phyloP scores from a whole-genome alignment of 2,113 vertebrate genomes.

The Silurus glanis region DNA sequence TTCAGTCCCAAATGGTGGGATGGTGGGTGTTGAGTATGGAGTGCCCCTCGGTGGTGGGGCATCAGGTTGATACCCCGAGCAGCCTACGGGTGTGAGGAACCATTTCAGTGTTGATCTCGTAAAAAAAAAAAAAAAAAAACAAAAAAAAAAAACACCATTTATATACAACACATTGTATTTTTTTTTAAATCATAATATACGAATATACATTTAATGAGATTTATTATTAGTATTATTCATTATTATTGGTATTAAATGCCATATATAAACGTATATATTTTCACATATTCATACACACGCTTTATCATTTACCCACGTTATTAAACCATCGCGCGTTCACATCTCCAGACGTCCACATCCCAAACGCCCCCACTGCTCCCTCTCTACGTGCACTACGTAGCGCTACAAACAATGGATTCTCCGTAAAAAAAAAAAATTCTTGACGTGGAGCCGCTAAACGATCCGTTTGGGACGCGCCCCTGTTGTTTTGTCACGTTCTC shows the following conservation, averaged over 20 bases:
- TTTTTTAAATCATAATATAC: too few relatives aligned
- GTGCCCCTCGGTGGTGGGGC: conserved; percentile 1
- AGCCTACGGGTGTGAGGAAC: background rate
- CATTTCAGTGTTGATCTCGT: conserved; percentile 7
- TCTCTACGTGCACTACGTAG: background rate
- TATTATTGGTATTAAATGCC: too few relatives aligned
- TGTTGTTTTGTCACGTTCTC: conserved; percentile 12
- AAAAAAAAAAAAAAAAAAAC: too few relatives aligned
- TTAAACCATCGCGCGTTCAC: background rate
- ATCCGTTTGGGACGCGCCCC: background rate
- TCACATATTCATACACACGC: too few relatives aligned
- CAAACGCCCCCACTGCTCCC: background rate
- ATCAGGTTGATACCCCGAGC: conserved; percentile 16
- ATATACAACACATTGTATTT: too few relatives aligned
- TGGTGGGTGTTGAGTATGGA: background rate
- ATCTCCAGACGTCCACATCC: background rate
- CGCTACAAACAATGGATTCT: background rate
- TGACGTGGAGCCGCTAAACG: background rate
- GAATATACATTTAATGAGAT: too few relatives aligned
- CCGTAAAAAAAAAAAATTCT: background rate
- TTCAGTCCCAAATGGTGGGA: background rate
- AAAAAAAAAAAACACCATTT: background rate
- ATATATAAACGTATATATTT: too few relatives aligned
- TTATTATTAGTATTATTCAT: too few relatives aligned
- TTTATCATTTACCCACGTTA: background rate